Conservation (phyloP, 2,888 invertebrate genomes). For the Amblyjoppa proteus region DNA sequence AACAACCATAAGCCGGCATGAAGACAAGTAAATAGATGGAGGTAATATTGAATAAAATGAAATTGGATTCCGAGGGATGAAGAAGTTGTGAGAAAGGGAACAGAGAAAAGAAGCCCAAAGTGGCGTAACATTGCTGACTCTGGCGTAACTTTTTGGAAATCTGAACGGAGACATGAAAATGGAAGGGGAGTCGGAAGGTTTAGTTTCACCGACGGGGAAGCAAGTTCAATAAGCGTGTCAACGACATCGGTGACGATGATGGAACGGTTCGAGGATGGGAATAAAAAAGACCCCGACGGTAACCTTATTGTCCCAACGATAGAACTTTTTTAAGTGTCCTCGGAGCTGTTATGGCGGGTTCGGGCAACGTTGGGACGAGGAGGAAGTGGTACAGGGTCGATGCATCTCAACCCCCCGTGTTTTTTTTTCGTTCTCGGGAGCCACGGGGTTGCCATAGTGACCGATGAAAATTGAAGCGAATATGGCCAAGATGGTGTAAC, state of each 20-base stretch:
- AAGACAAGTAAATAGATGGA: neutral
- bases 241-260: constrained; percentile 35
- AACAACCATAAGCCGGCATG: constrained; percentile 1
- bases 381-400: constrained; percentile 30
- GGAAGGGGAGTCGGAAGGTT: constrained; percentile 56
- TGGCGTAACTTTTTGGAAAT: neutral
- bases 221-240: constrained; percentile 44
- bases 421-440: constrained; percentile 28
- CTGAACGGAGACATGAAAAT: constrained; percentile 50
- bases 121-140: constrained; percentile 12
- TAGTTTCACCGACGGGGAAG: constrained; percentile 20
- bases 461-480: constrained; percentile 33
- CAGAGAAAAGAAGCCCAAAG: constrained; percentile 12
- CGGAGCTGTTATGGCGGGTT: constrained; percentile 9
- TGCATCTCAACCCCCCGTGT: constrained; percentile 30
- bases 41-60: constrained; percentile 46
- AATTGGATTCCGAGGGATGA: constrained; percentile 19
- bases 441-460: constrained; percentile 59
- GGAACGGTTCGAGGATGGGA: constrained; percentile 22
- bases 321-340: constrained; percentile 42
- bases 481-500: neutral
- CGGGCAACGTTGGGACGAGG: constrained; percentile 39
- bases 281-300: constrained; percentile 11
- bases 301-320: constrained; percentile 41
- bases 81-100: neutral